Base-by-base conservation (phyloP, 2,888 invertebrate genomes). In the Xestobium rufovillosum region DNA sequence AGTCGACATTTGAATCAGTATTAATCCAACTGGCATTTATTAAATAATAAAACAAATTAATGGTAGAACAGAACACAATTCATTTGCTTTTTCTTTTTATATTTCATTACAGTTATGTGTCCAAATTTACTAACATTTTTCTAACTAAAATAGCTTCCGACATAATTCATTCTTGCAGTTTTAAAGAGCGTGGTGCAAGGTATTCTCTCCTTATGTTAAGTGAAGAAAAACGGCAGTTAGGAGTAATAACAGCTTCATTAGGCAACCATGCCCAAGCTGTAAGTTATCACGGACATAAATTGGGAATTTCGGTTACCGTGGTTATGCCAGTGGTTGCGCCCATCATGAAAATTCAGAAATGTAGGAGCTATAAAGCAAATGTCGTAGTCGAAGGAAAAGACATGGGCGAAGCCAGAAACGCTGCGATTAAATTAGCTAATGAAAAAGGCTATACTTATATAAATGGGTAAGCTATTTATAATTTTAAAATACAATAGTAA, bases 311-410 rank as follows among this genome's bases (percentile, higher is more conserved):
- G 0, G 76, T 79, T 9, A 82, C 80, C 0, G 83, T 96, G 3
- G 87, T 96, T n/a, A 95, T 96, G 95, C 95, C 95, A 0, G 78
- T 80, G 26, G 80, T 89, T 1, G 95, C 95, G 0, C 94, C 95
- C 0, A 85, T 96, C 39, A 95, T 95, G 91, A 96, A 95, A 69
- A 83, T 95, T 31, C 81, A 88, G 56, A 81, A 84, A 44, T 95
- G 95, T 59, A 76, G 79, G 35, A 80, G 81, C 34, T 86, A 78
- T 58, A 85, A 87, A 3, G 94, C 95, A 1, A 78, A 77, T 31
- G 90, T 95, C 4, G 75, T 95, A 14, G 76, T 89, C 9, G 71
- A 81, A 43, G 95, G 94, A 2, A 68, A 72, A 29, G 82, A 89
- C 55, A 87, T 94, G 80, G 78, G 73, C 26, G 89, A 90, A 63